Evolutionary conservation across 2,797 vertebrate genomes (phyloP).

Genomic region (Sparus aurata): DNA sequence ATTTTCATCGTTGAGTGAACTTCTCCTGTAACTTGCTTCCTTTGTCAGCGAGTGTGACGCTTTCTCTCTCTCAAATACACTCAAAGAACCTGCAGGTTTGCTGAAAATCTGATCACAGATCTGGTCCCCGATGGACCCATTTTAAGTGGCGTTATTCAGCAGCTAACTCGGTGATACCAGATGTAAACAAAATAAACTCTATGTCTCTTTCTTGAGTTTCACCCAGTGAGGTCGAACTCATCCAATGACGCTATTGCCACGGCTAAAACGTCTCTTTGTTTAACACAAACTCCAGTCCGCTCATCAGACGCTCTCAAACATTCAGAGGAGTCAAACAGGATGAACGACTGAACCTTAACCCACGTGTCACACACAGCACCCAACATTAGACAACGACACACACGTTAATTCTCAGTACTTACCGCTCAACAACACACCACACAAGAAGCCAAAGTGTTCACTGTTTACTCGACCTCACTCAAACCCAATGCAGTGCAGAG

Average conservation of each 20-base stretch:
- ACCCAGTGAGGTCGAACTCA: neutral
- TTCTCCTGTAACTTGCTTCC: neutral
- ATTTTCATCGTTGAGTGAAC: neutral
- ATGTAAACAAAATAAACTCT: neutral
- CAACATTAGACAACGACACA: constrained; percentile 40
- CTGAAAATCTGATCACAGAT: neutral
- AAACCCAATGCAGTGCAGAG: constrained; percentile 36
- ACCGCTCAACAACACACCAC: constrained; percentile 33
- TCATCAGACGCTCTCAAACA: constrained; percentile 6
- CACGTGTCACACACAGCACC: constrained; percentile 13
- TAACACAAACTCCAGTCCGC: constrained; percentile 23
- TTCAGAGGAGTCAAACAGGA: neutral
- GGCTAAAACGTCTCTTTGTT: neutral
- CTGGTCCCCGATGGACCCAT: neutral
- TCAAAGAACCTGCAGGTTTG: neutral
- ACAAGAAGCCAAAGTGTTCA: neutral
- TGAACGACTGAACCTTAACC: constrained; percentile 5
- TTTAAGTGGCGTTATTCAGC: neutral
- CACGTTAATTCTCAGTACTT: constrained; percentile 31
- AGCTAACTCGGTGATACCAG: no score
- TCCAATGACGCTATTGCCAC: neutral
- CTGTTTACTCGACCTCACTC: constrained; percentile 3
- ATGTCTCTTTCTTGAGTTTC: neutral
- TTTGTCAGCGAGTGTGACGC: no score
- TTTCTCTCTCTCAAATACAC: neutral